These are phyloP conservation scores for Dromaius novaehollandiae DNA, from an alignment of 2,113 vertebrate species.

Conservation along the genomic window DNA sequence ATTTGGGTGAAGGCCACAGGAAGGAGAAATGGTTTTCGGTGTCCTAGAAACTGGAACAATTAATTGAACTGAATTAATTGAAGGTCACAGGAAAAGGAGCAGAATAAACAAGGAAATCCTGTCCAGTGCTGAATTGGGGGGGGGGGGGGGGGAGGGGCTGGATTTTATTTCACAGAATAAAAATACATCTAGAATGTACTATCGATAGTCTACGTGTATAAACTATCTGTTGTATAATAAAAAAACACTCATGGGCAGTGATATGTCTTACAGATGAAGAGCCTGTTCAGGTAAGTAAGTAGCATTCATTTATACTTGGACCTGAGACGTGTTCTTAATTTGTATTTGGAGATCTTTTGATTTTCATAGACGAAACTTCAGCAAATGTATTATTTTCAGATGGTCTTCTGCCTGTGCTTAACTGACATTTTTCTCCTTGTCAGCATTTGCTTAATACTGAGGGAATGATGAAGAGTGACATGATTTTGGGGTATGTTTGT, in stretches of 20 bases:
- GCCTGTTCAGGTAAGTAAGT: background rate
- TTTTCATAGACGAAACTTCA: background rate
- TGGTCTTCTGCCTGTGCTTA: background rate
- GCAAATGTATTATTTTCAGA: background rate
- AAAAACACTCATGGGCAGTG: background rate
- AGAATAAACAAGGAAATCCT: background rate
- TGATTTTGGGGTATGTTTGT: background rate
- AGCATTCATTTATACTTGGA: background rate
- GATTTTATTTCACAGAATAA: background rate
- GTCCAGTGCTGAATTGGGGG: background rate
- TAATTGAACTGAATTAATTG: background rate
- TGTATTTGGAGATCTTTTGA: background rate
- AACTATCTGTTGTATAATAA: background rate
- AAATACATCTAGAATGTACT: background rate
- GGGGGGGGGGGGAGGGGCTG: background rate
- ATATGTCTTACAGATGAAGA: background rate
- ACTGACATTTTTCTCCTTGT: background rate
- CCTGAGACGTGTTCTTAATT: background rate
- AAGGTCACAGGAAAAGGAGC: background rate
- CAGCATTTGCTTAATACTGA: background rate
- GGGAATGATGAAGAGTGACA: background rate
- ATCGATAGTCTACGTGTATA: fast-evolving
- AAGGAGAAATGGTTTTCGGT: background rate
- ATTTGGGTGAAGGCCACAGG: background rate
- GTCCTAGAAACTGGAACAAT: background rate